Base-by-base conservation (phyloP, 2,888 invertebrate genomes). In the Galerucella calmariensis region DNA sequence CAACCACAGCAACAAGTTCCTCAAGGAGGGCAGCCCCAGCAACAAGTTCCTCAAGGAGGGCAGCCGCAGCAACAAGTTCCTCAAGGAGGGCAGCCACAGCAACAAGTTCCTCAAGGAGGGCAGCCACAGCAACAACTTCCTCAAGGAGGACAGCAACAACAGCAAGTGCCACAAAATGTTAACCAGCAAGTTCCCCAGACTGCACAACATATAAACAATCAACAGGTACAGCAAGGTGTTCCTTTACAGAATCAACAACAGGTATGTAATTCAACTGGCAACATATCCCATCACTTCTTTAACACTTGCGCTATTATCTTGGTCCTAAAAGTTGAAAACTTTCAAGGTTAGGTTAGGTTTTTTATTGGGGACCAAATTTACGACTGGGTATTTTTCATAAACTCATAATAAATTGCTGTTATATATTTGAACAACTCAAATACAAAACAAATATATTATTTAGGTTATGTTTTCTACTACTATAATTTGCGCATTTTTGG, bases 101-200 rank as follows among this genome's bases (percentile, higher is more conserved):
- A 70, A 24, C 35, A 41, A 41, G 68, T 68, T 46, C 76, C 76
- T 69, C 78, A 62, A 61, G 77, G 74, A 24, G 69, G 53, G 9
- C 53, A 68, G 44, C 70, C 71, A 24, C 62, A 62, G 8, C 67
- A 67, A 2, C 83, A 78, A 61, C 69, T 58, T 46, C 79, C 80
- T 10, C 81, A 79, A 53, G 82, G 79, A 5, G 74, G 74, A 10
- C 51, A 35, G 81, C 85, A 68, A 81, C 80, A 75, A 61, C 84
- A 79, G 16, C 82, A 80, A 67, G 76, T 69, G 9, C 79, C 79
- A 16, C 78, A 66, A 61, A 77, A 74, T 51, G 72, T 70, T 2
- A 75, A 78, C 20, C 56, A 51, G 11, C 51, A 56, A 56, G 46
- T 58, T 1, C 46, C 44, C 6, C 14, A 48, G 9, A 24, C 12